Conservation (phyloP, 2,888 invertebrate genomes). For the Hylaea fasciaria region DNA sequence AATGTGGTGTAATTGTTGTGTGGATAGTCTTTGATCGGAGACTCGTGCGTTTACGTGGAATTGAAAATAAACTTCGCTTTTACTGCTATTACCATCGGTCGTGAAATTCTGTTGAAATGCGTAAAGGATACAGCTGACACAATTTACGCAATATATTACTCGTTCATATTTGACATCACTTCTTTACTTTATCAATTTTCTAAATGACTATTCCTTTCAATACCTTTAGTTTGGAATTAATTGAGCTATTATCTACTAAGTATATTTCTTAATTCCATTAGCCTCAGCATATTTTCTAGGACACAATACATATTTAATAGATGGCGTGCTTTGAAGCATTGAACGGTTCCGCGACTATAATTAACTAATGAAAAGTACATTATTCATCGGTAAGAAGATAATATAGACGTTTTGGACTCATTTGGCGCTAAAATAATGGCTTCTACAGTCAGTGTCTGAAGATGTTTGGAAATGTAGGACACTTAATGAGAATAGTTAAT, state of each 20-base stretch:
- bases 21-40: neutral
- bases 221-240: neutral
- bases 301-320: slow-evolving; percentile 31
- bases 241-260: slow-evolving; percentile 10
- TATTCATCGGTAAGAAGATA: slow-evolving; percentile 28
- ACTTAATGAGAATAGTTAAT: no score
- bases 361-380: slow-evolving; percentile 37
- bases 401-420: slow-evolving; percentile 12
- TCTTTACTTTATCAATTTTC: neutral
- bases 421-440: slow-evolving; percentile 12
- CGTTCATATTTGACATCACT: no score
- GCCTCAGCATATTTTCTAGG: slow-evolving; percentile 33
- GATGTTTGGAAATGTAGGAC: no score
- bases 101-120: no score
- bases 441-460: no score
- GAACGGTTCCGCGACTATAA: slow-evolving; percentile 27
- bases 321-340: slow-evolving; percentile 39
- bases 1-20: neutral
- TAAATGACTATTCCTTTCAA: neutral
- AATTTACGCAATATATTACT: no score
- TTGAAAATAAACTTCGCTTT: no score
- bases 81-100: no score
- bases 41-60: no score
- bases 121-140: no score
- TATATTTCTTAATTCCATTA: slow-evolving; percentile 17